phyloP scores from a whole-genome alignment of 2,888 invertebrate genomes.

The Ormia ochracea region DNA sequence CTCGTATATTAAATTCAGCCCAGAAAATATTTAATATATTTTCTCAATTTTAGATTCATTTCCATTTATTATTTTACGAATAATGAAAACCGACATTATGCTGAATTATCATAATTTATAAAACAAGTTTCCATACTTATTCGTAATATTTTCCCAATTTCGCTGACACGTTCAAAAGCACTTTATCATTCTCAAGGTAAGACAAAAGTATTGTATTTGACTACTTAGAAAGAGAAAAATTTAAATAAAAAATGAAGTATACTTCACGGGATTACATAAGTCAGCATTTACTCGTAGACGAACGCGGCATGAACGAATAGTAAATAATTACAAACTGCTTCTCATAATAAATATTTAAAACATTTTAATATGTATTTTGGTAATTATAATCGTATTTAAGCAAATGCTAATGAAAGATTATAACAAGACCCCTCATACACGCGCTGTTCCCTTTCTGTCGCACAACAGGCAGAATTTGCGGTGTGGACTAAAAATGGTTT shows the following conservation, averaged over 20 bases:
- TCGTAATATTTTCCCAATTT: not conserved
- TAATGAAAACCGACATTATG: not conserved
- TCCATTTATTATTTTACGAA: too few relatives aligned
- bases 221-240: not conserved
- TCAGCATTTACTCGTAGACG: not conserved
- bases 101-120: not conserved
- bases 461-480: not conserved
- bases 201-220: not conserved
- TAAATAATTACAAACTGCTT: conserved; percentile 11
- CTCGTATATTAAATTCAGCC: too few relatives aligned
- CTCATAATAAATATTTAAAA: not conserved
- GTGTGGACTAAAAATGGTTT: not conserved
- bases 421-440: not conserved
- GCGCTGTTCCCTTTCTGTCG: not conserved
- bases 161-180: conserved; percentile 4
- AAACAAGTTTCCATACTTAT: not conserved
- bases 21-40: too few relatives aligned
- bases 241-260: not conserved
- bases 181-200: conserved; percentile 23
- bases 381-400: not conserved
- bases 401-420: not conserved
- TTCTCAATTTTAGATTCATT: too few relatives aligned
- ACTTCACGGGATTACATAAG: not conserved
- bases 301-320: not conserved
- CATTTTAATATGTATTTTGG: not conserved